These are phyloP conservation scores for Catharus fuscescens DNA, from an alignment of 2,113 vertebrate species.

Conservation along the genomic window DNA sequence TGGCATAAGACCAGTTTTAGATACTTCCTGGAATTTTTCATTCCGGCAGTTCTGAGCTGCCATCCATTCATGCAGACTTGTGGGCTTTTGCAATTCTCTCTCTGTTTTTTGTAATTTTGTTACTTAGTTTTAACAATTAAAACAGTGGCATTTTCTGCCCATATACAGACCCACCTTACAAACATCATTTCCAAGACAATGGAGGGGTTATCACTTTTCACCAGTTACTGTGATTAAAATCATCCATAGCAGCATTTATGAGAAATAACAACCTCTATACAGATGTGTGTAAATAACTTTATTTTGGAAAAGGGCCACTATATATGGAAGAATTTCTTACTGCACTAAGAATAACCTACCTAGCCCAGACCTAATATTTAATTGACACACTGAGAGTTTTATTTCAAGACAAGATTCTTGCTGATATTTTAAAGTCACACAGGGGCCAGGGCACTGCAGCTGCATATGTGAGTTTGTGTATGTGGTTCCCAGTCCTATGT, in stretches of 20 bases:
- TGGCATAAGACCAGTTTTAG: background rate
- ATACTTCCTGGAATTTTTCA: background rate
- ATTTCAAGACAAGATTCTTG: background rate
- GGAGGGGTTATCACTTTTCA: background rate
- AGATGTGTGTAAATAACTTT: background rate
- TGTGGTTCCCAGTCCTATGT: background rate
- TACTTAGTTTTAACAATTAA: background rate
- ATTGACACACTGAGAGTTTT: background rate
- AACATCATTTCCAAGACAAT: background rate
- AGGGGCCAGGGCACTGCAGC: background rate
- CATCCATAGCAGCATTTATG: background rate
- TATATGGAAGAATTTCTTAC: background rate
- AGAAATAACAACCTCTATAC: background rate
- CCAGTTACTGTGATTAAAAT: background rate
- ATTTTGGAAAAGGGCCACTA: background rate
- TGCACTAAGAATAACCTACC: background rate
- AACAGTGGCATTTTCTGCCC: background rate
- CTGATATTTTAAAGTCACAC: background rate
- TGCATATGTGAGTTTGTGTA: background rate
- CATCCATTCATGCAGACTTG: background rate
- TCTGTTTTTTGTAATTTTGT: background rate
- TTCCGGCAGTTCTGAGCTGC: background rate
- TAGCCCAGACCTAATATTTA: background rate
- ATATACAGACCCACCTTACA: background rate
- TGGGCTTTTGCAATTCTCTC: background rate